Evolutionary conservation across 2,888 invertebrate species (phyloP), one percentile per base, ranked within the genome.

Genomic region (Drosophila neotestacea): DNA sequence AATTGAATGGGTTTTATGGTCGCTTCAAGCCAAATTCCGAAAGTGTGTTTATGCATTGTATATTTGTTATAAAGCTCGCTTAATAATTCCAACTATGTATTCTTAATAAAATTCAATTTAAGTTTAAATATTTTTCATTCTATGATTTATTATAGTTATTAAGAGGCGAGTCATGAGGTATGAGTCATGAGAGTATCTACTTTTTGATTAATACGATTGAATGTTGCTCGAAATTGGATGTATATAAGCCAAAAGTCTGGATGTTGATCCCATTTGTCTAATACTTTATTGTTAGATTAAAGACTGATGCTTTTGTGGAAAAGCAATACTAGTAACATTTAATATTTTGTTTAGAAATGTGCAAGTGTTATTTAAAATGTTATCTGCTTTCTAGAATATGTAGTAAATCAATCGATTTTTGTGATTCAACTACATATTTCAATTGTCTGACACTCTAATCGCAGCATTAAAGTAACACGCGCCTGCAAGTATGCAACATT

Each of bases 401-500:
- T n/a, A 38, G 6, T 30, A 32, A 30, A 7, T 16, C 7, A 5
- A 58, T 46, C 38, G 56, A 16, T 46, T 36, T 27, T 16, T 10
- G 46, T 6, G 34, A 11, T 11, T 22, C 9, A 6, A 13, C 7
- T 28, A n/a, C n/a, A 32, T 32, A 13, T 9, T 27, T 38, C 48
- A 28, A 32, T 58, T 47, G 32, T 39, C 16, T 41, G 27, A 54
- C 46, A 63, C 59, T 47, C 62, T 56, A 71, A 54, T 41, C 55
- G 44, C 27, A 34, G 41, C n/a, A 34, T 16, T 27, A 39, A 44
- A 63, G 27, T 32, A 46, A 54, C 50, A 44, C 36, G 58, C 68
- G 61, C 32, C 52, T 63, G 63, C 22, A 56, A 73, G 59, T 28
- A 59, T 54, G 56, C 47, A 44, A 54, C 65, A 71, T 73, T 75